Base-by-base conservation (phyloP, 2,797 vertebrate species). In the Knipowitschia caucasica region DNA sequence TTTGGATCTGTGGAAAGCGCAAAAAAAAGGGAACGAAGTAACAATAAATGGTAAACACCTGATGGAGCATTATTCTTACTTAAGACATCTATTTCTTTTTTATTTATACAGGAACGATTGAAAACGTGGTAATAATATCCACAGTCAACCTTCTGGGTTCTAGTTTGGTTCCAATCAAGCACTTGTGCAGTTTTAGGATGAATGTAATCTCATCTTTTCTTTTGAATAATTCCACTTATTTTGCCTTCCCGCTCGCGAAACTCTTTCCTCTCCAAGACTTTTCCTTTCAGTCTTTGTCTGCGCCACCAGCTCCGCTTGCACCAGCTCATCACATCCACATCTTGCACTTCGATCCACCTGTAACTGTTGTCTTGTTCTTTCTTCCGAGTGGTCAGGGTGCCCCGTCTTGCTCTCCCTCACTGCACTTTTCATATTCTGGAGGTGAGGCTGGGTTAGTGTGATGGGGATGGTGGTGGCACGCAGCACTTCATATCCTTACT, bases 181-280 rank as follows among this genome's bases (percentile, higher is more conserved):
- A n/a, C 84, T 86, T 73, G 66, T 56, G 89, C 90, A 92, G 93
- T 92, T 94, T 95, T 93, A 93, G 81, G 84, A 91, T 89, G 78
- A 82, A 81, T 86, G 87, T 87, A 93, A 94, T 95, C 92, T 93
- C 91, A 92, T 94, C 93, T 92, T 91, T 86, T n/a, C n/a, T 46
- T 73, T 89, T 93, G 93, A 98, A 96, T 96, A 95, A 96, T 95
- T 92, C 92, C 89, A 89, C 91, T 88, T 91, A 89, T 87, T 86
- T 81, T 49, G 86, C 88, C 90, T 86, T 91, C 91, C 89, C 62
- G 88, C 88, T 90, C 85, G 86, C 77, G 73, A 39, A 39, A 39
- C 56, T 12, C 23, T 17, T 15, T 12, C 10, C 59, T 34, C 39
- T 73, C 71, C 79, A 78, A 68, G 70, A 71, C 78, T 73, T 59